Evolutionary conservation across 2,888 invertebrate species (phyloP).

Genomic region (Pediacus dermestoides): DNA sequence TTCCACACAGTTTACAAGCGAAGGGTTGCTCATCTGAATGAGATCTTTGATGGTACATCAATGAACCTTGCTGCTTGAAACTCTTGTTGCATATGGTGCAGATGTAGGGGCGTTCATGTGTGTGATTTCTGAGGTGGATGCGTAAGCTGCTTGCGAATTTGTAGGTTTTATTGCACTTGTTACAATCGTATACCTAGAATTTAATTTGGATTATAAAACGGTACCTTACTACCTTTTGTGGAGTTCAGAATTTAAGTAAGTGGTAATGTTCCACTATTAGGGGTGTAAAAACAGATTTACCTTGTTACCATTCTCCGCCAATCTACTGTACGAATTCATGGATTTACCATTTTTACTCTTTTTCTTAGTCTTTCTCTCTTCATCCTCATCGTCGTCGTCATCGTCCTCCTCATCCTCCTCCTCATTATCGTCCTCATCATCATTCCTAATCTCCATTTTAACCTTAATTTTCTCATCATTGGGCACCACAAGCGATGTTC

Average conservation of each 20-base stretch:
- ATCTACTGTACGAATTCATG: not conserved
- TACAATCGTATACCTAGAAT: constrained; percentile 17
- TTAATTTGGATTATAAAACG: not conserved
- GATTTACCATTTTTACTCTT: not conserved
- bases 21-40: constrained; percentile 40
- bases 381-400: not conserved
- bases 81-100: constrained; percentile 38
- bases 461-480: too few species aligned
- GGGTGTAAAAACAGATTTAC: not conserved
- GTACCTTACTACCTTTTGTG: not conserved
- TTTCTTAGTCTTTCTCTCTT: not conserved
- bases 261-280: not conserved
- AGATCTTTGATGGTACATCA: constrained; percentile 36
- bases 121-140: constrained; percentile 38
- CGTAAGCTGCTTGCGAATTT: constrained; percentile 33
- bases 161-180: constrained; percentile 23
- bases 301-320: not conserved
- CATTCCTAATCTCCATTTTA: too few species aligned
- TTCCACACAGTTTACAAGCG: constrained; percentile 38
- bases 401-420: too few species aligned
- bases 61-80: constrained; percentile 38
- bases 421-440: too few species aligned
- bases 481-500: too few species aligned
- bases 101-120: constrained; percentile 36
- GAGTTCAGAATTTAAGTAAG: not conserved